Evolutionary conservation across 2,113 vertebrate genomes (phyloP).

Genomic region (Columbina picui): DNA sequence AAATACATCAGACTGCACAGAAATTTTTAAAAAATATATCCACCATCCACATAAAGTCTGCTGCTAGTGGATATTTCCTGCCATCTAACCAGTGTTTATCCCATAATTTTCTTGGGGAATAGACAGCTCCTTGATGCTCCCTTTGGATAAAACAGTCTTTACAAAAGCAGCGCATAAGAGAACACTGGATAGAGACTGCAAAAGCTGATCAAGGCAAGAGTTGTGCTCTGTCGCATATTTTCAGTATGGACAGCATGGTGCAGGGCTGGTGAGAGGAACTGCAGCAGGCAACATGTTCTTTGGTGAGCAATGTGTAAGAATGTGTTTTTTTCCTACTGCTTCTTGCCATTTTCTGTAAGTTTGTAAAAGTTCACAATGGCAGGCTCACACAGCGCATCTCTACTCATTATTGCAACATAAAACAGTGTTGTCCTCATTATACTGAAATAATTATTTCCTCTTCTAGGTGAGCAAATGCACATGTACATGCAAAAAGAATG

Average conservation of each 20-base stretch:
- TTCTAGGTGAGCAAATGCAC: neutral
- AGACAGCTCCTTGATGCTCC: neutral
- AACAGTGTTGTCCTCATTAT: neutral
- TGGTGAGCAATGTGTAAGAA: neutral
- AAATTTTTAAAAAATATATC: neutral
- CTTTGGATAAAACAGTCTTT: neutral
- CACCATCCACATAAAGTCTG: neutral
- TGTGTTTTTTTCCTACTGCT: neutral
- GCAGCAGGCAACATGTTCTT: neutral
- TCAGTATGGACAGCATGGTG: rapidly evolving
- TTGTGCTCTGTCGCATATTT: neutral
- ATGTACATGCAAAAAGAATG: neutral
- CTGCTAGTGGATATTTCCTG: neutral
- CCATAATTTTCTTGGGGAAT: neutral
- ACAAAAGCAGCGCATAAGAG: neutral
- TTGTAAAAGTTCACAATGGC: neutral
- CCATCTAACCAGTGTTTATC: neutral
- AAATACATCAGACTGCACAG: neutral
- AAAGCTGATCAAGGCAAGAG: neutral
- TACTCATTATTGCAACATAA: neutral
- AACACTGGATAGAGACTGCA: neutral
- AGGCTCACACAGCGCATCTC: neutral
- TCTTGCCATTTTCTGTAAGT: neutral
- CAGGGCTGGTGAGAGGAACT: neutral
- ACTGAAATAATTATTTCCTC: neutral